These are phyloP conservation scores for Lepidothrix coronata DNA, from an alignment of 2,113 vertebrate genomes.

Conservation along the genomic window DNA sequence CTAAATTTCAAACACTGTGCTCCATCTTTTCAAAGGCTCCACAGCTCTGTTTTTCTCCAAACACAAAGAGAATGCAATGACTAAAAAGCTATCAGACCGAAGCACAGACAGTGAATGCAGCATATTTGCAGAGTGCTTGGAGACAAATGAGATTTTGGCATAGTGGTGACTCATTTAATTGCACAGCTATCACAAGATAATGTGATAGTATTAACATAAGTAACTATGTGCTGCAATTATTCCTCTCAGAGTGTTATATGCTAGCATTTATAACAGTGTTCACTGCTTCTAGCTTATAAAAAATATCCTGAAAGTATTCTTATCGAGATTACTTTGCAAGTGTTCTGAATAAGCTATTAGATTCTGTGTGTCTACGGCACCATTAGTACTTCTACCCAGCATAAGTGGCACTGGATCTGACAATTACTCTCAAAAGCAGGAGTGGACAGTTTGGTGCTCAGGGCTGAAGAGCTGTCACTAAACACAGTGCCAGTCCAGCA, in stretches of 20 bases:
- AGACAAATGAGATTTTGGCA: slow-evolving; percentile 54
- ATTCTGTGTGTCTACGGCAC: neutral
- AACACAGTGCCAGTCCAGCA: neutral
- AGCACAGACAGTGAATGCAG: slow-evolving; percentile 21
- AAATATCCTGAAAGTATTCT: slow-evolving; percentile 27
- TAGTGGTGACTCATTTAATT: slow-evolving; percentile 63
- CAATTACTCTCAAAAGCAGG: neutral
- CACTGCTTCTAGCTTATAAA: slow-evolving; percentile 24
- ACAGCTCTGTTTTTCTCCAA: slow-evolving; percentile 24
- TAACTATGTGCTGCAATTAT: slow-evolving; percentile 51
- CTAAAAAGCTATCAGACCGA: slow-evolving; percentile 32
- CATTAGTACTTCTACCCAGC: neutral
- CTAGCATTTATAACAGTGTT: slow-evolving; percentile 23
- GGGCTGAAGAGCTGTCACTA: neutral
- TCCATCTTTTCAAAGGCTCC: neutral
- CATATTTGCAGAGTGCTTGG: slow-evolving; percentile 43
- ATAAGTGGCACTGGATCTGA: neutral
- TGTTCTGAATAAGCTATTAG: neutral
- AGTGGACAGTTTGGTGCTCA: neutral
- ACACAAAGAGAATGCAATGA: slow-evolving; percentile 32
- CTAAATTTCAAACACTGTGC: neutral
- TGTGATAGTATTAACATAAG: slow-evolving; percentile 61
- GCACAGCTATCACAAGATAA: slow-evolving; percentile 64
- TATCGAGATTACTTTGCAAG: neutral
- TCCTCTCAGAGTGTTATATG: slow-evolving; percentile 19